phyloP scores from a whole-genome alignment of 2,888 invertebrate species.

The Lithodes maja region DNA sequence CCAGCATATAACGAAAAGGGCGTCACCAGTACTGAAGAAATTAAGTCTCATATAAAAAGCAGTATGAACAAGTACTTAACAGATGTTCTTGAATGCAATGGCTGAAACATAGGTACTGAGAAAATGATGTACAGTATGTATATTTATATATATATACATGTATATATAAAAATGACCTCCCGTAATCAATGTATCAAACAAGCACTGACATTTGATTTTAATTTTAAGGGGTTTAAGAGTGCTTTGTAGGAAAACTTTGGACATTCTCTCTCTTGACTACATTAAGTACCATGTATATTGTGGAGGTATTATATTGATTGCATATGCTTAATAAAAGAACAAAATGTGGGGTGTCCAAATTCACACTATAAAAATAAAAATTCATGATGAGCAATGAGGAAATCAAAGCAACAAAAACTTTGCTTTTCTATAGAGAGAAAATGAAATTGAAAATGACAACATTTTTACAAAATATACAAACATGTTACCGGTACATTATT shows the following conservation, averaged over 20 bases:
- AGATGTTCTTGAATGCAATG: neutral
- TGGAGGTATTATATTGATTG: slow-evolving; percentile 9
- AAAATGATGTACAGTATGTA: slow-evolving; percentile 13
- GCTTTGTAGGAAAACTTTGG: slow-evolving; percentile 9
- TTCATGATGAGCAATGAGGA: slow-evolving; percentile 30
- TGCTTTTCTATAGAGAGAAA: neutral
- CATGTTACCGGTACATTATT: neutral
- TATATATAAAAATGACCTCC: slow-evolving; percentile 7
- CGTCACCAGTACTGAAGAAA: neutral
- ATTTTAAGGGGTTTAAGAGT: neutral
- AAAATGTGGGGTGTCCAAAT: slow-evolving; percentile 23
- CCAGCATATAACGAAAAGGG: no score
- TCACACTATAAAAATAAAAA: slow-evolving; percentile 42
- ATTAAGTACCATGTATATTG: slow-evolving; percentile 15
- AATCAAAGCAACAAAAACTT: slow-evolving; percentile 21
- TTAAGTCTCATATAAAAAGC: neutral
- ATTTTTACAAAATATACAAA: slow-evolving; percentile 27
- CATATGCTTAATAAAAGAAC: neutral
- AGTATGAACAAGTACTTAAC: neutral
- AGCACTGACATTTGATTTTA: slow-evolving; percentile 16
- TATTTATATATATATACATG: neutral
- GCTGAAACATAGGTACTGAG: neutral
- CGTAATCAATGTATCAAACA: slow-evolving; percentile 11
- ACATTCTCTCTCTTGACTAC: neutral
- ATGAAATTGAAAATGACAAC: neutral